Percentiles rank a stretch among this genome's conserved stretches.
phyloP scores from a whole-genome alignment of 2,888 invertebrate species.

The Onchidella celtica region DNA sequence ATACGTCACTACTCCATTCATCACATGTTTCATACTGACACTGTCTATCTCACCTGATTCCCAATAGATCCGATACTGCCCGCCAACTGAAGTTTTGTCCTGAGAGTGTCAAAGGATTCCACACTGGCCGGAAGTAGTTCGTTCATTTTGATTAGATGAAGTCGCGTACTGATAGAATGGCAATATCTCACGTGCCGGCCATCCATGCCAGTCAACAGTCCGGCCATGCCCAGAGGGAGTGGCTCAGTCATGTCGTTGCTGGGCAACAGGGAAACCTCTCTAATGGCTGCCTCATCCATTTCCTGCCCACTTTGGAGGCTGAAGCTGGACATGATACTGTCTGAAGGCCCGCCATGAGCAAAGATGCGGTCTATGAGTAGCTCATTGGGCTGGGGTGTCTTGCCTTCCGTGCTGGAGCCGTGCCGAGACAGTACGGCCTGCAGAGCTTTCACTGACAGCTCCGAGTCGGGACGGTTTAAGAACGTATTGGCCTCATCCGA shows the following conservation, averaged over 20 bases:
- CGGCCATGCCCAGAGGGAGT: conserved; percentile 43
- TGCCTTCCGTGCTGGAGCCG: conserved; percentile 12
- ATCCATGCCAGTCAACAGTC: conserved; percentile 63
- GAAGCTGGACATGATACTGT: conserved; percentile 49
- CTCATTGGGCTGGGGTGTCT: conserved; percentile 53
- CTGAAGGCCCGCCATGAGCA: conserved; percentile 49
- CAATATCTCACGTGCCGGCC: conserved; percentile 68
- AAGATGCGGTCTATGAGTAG: conserved; percentile 68
- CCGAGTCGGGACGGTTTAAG: conserved; percentile 53
- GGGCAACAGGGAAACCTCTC: conserved; percentile 54
- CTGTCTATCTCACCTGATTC: conserved; percentile 61
- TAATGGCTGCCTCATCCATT: conserved; percentile 56
- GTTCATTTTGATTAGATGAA: conserved; percentile 63
- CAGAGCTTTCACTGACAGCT: conserved; percentile 49
- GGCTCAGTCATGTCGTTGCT: conserved; percentile 53
- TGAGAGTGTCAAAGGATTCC: conserved; percentile 61
- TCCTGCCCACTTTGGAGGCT: conserved; percentile 50
- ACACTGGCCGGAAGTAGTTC: conserved; percentile 68
- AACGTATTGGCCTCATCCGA: conserved; percentile 52
- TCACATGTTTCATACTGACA: neutral
- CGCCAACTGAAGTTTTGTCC: conserved; percentile 63
- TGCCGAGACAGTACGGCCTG: conserved; percentile 32
- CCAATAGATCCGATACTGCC: conserved; percentile 69
- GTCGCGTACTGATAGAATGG: conserved; percentile 60
- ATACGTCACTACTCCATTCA: no score